A percentile compares a stretch with the other conserved stretches of the same genome.
These are phyloP conservation scores for Tenodera sinensis DNA, from an alignment of 2,888 invertebrate species.

Conservation along the genomic window DNA sequence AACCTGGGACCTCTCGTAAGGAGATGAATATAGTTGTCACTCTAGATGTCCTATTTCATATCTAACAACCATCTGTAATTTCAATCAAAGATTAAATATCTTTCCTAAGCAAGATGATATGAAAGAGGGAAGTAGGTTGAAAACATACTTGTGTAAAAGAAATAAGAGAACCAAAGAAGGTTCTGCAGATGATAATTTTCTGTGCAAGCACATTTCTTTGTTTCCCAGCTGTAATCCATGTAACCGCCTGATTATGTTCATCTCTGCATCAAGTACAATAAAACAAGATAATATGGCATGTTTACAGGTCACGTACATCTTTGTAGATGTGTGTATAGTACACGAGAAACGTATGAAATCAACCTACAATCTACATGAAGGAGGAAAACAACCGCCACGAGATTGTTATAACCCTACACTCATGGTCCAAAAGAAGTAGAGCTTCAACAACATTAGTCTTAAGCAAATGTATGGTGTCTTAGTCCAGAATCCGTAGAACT, in stretches of 20 bases:
- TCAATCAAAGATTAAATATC: too few relatives aligned
- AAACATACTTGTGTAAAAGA: not conserved
- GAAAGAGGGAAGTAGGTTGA: not conserved
- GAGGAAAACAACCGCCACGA: not conserved
- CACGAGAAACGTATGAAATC: not conserved
- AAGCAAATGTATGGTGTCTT: not conserved
- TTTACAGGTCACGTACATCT: not conserved
- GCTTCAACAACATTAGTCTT: not conserved
- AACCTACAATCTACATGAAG: not conserved
- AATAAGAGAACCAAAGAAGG: not conserved
- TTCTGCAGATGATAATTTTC: not conserved
- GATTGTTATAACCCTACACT: not conserved
- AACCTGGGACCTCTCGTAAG: too few relatives aligned
- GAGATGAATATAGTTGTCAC: too few relatives aligned
- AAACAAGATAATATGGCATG: not conserved
- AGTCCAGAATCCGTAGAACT: too few relatives aligned
- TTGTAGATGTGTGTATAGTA: not conserved
- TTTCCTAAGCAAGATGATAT: not conserved
- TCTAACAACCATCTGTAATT: too few relatives aligned
- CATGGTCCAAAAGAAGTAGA: not conserved
- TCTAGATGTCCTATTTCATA: too few relatives aligned
- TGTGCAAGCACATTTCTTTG: not conserved
- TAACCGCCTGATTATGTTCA: not conserved
- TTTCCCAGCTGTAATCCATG: not conserved
- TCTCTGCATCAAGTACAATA: not conserved